These are phyloP conservation scores for Pyrocephalus nanus DNA, from an alignment of 2,797 vertebrate species.

Conservation along the genomic window DNA sequence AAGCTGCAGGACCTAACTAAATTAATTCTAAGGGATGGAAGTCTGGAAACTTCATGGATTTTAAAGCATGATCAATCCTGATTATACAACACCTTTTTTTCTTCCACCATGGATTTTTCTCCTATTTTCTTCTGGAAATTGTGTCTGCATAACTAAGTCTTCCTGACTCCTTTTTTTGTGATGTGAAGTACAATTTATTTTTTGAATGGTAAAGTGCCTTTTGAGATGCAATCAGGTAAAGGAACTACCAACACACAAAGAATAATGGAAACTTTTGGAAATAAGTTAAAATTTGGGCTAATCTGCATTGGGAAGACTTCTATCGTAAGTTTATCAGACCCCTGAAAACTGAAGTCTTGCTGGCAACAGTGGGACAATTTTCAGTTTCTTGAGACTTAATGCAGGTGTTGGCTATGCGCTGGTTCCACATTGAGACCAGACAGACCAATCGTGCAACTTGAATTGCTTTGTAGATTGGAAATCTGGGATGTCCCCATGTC, in stretches of 20 bases:
- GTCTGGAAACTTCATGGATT: background rate
- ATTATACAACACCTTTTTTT: background rate
- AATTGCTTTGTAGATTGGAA: background rate
- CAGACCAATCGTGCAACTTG: background rate
- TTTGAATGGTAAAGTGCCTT: background rate
- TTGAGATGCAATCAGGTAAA: background rate
- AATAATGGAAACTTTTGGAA: background rate
- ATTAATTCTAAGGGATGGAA: background rate
- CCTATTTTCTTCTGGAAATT: background rate
- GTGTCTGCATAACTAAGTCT: background rate
- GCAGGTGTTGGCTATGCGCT: background rate
- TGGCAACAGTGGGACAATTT: background rate
- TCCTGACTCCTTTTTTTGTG: background rate
- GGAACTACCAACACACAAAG: background rate
- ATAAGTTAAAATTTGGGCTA: background rate
- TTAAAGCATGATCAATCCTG: background rate
- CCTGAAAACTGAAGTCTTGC: background rate
- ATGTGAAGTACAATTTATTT: background rate
- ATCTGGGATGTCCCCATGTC: rapidly evolving
- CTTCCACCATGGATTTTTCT: background rate
- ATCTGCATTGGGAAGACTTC: background rate
- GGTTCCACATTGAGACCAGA: rapidly evolving
- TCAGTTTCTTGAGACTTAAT: background rate
- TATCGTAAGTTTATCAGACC: background rate
- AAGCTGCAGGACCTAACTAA: background rate